Base-by-base conservation (phyloP, 2,797 vertebrate genomes). In the Pantherophis alleghaniensis region DNA sequence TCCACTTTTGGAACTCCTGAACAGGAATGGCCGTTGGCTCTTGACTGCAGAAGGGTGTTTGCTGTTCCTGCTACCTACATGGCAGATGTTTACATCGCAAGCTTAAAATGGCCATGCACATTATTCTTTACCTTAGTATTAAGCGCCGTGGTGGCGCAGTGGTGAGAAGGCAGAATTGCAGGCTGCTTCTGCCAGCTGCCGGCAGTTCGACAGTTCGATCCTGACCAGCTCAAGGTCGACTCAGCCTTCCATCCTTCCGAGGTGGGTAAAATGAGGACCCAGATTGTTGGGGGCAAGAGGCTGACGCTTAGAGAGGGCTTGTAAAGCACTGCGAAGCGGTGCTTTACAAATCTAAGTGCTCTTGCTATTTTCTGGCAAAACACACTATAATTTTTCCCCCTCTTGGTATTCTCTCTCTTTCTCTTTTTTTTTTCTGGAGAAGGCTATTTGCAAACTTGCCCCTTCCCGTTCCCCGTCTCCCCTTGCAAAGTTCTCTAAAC, bases 41-140 rank as follows among this genome's bases (percentile, higher is more conserved):
- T 96, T 53, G 96, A 91, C 95, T 97, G 96, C 96, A 96, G 97
- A 97, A 96, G 91, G 94, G 93, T 87, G 92, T 93, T 42, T 6
- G 9, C 56, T 20, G 2, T 83, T 88, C 12, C 14, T 5, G 13
- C 22, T 6, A 79, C 74, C 1, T 7, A 16, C 5, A 5, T 9
- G 32, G 60, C 12, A 51, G 2, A 74, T 4, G 0, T 89, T 86
- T 51, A 14, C 53, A 16, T 42, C 42, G 3, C 20, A 51, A 12
- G 1, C 26, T 47, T 47, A 66, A 28, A 66, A n/a, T 2, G 24
- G 60, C 60, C 60, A 61, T 4, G 26, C 28, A 66, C 10, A 7
- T 66, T 66, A n/a, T 66, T 66, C n/a, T n/a, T 4, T 13, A 66
- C 26, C 0, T 13, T n/a, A 5, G 61, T 28, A 66, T 28, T 28